Evolutionary conservation across 2,113 vertebrate species (phyloP), one percentile per base, ranked within the genome.

Genomic region (Daubentonia madagascariensis): DNA sequence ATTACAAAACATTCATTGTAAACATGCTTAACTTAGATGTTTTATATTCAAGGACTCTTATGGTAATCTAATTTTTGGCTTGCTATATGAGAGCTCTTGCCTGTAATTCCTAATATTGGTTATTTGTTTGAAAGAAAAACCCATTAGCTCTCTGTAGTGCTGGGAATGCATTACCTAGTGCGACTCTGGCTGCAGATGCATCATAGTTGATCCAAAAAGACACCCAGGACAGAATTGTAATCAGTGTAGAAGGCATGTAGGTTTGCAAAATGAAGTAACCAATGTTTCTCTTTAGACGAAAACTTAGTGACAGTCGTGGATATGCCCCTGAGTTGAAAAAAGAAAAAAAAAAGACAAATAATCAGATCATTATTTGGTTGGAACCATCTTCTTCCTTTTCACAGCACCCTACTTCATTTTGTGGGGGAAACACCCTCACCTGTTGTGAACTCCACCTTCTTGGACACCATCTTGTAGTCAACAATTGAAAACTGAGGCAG

Each of bases 151-250:
- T 80, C 84, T 59, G 80, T 43, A 84, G 13, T 32, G 48, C 88
- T 35, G 67, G 68, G 35, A 94, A 92, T 59, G 86, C 85, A 67
- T 99, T 99, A 99, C 99, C 99, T 98, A 99, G 98, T 35, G 99
- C 99, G n/a, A 99, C 99, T 99, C 99, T 99, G 98, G 99, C 99
- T 97, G 99, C 99, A 28, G 99, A 99, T 45, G 99, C 99, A 95
- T 99, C 99, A 8, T 99, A 99, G 98, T 99, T 99, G 98, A 99
- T 99, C 99, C 99, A 99, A 98, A 99, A 99, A 45, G 99, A 99
- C 96, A 99, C 99, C 99, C 99, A 99, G 0, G 99, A 99, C 40
- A 99, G 98, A 98, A 99, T 99, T 97, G 99, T 99, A 97, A 99
- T 99, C 97, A 99, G 97, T 0, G 99, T 99, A 91, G 99, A 99